Base-by-base conservation (phyloP, 2,888 invertebrate species). In the Incurvaria masculella region DNA sequence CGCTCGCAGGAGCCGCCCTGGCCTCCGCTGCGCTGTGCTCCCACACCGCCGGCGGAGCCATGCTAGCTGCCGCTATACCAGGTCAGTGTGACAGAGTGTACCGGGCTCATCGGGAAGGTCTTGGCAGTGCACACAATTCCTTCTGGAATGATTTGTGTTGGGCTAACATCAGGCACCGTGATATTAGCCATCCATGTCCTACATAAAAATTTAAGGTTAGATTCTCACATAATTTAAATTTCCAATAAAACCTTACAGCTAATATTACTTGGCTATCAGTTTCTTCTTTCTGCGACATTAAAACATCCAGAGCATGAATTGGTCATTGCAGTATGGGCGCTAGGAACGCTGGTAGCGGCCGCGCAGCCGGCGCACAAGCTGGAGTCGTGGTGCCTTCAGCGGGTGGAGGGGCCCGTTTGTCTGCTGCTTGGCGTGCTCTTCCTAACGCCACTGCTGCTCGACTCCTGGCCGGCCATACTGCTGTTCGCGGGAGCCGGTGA, bases 401-500 rank as follows among this genome's bases (percentile, higher is more conserved):
- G 63, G 16, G 33, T 75, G 2, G 63, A 74, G 67, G 69, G 68
- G 19, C 62, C 73, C 45, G 53, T 79, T 11, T 73, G 80, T 2
- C 63, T 82, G 59, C 57, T 75, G 45, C 70, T 76, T 33, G 74
- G 83, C 42, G 58, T 80, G 23, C 62, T 73, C 57, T 80, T 85
- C 47, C 73, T 81, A 2, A 79, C 82, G 3, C 83, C 82, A 17
- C 65, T 84, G 42, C 61, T 85, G 17, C 61, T 79, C 4, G 81
- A 81, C 56, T 81, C 84, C 39, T 85, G 85, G 82, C 81, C 82
- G 27, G 83, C 84, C 20, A 73, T 84, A 42, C 64, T 81, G 5
- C 71, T 85, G 43, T 85, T 85, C 69, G 72, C 82, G 50, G 68
- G 76, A 50, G 82, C 84, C 60, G 85, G 85, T 84, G 66, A 57